Evolutionary conservation across 1,140 invertebrate species (phyloP), one percentile per base, ranked within the genome.

Genomic region (Phenacoccus solenopsis): DNA sequence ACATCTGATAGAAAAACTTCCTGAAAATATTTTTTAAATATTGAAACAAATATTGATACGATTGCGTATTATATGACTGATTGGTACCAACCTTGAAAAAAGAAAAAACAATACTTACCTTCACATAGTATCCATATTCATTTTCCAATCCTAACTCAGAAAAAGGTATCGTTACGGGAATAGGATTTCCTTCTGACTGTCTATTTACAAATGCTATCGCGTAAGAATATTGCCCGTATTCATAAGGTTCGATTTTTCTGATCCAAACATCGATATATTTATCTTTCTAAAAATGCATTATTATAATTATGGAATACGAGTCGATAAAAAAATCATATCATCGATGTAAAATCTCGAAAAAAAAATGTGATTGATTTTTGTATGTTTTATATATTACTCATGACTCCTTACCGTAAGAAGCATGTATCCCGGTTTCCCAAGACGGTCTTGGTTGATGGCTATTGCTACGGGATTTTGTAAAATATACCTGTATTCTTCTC

Each of bases 381-480:
- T 59, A 59, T 25, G 25, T 22, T 25, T 27, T 67, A 4, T 67
- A 5, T 13, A 2, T 1, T 67, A 24, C 4, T 67, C 5, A 22
- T 16, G 25, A 21, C 27, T 49, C 13, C 30, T n/a, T 74, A 78
- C 78, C 76, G 80, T 79, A 72, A 77, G 77, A 35, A 87, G 78
- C 67, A 81, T 73, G 71, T 75, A 73, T 70, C 82, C 88, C 77
- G 87, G 85, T 57, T 84, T 83, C 32, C 92, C 93, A 56, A 94
- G 75, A 4, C 83, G 80, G 79, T 96, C 93, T 78, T 96, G 93
- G 80, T 95, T 87, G 12, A 96, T 84, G 27, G 83, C 86, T 72
- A 96, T 93, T 1, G 73, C 70, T 64, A 86, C 82, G 70, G 83
- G 83, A 75, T 96, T 95, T 56, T 86, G 83, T 1, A 96, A 78